Percentiles rank a stretch among this genome's conserved stretches.
These are phyloP conservation scores for Zenarchopterus dispar DNA, from an alignment of 2,797 vertebrate species.

Conservation along the genomic window DNA sequence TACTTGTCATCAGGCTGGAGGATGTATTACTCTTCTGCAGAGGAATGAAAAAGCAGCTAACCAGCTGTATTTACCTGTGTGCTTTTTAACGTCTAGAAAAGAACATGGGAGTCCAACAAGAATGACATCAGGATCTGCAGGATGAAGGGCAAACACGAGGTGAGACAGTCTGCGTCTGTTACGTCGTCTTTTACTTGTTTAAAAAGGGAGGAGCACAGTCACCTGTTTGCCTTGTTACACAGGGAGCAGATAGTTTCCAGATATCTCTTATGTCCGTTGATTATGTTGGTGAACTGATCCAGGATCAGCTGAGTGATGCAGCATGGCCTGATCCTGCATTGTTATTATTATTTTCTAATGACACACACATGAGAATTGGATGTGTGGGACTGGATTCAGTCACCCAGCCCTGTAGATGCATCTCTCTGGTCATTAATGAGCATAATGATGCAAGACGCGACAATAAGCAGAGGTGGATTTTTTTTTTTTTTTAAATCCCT, in stretches of 20 bases:
- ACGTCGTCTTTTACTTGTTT: too few species aligned
- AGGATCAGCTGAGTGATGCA: too few species aligned
- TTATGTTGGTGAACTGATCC: too few species aligned
- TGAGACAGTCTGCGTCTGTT: constrained; percentile 47
- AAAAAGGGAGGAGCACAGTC: too few species aligned
- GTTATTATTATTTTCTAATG: not conserved
- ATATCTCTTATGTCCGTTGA: not conserved
- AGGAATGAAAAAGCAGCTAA: constrained; percentile 26
- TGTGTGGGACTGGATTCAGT: not conserved
- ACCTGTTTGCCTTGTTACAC: not conserved
- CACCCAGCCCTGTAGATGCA: not conserved
- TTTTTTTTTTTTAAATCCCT: too few species aligned
- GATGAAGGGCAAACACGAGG: constrained; percentile 97
- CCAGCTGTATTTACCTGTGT: constrained; percentile 11
- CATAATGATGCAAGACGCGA: too few species aligned
- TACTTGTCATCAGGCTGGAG: not conserved
- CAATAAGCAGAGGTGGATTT: too few species aligned
- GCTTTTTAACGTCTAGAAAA: constrained; percentile 79
- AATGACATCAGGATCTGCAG: constrained; percentile 94
- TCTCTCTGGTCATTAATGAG: too few species aligned
- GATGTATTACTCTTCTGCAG: not conserved
- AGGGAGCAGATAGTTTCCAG: not conserved
- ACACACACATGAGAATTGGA: not conserved
- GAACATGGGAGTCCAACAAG: constrained; percentile 94
- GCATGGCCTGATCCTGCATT: too few species aligned